Base-by-base conservation (phyloP, 2,888 invertebrate species). In the Dolomedes plantarius region DNA sequence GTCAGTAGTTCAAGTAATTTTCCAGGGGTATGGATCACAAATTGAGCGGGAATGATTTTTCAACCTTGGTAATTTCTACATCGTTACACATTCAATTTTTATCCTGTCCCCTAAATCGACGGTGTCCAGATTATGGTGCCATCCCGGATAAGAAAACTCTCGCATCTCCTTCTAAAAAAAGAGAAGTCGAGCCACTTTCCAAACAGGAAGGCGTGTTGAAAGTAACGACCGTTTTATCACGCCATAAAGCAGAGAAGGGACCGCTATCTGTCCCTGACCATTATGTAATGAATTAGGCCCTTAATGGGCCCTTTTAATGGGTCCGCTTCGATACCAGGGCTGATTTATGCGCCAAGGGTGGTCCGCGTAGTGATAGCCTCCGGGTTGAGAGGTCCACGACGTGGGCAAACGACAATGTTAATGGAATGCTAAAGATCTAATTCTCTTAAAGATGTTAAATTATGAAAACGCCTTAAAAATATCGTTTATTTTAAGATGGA, bases 221-320 rank as follows among this genome's bases (percentile, higher is more conserved):
- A 83, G 83, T 83, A 83, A 83, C 72, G 83, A 77, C 72, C 76
- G 29, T 76, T 83, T 83, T 83, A 83, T 83, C 83, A 83, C 83
- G 77, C 83, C 50, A 77, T 77, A 83, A 83, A 82, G 64, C 69
- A 69, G 62, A 71, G 75, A 62, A 82, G 75, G 74, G 72, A 2
- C 74, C 77, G 67, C 72, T 77, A 83, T 83, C 76, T 76, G 56
- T 41, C 36, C 31, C 32, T 29, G 19, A 71, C 83, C 83, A 83
- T 83, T 83, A 83, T 83, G 83, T 83, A 83, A 83, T 83, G 83
- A 83, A 83, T 77, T 76, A 83, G 56, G 72, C 76, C 83, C 75
- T 76, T 56, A 83, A 50, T 56, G 71, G 71, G 46, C n/a, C 64
- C 62, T 36, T 77, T 83, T 83, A 71, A 83, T 71, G 71, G 83